Conservation (phyloP, 2,797 vertebrate genomes). For the Eleutherodactylus coqui region DNA sequence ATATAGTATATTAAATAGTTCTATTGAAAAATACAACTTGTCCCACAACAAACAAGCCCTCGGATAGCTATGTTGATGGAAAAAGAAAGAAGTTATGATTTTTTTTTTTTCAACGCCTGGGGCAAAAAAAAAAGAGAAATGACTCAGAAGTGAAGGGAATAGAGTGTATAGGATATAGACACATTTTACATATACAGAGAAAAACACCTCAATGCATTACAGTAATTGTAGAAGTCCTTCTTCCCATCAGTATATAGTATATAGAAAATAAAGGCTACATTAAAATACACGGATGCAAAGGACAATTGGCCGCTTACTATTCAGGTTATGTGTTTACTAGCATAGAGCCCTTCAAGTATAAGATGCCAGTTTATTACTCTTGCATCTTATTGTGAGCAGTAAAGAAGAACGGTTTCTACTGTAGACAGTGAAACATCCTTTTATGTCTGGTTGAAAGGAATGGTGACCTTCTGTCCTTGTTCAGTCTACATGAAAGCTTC, state of each 20-base stretch:
- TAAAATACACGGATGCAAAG: not conserved
- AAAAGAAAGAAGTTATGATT: too few species aligned
- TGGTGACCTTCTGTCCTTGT: conserved; percentile 17
- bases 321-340: not conserved
- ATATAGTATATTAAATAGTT: too few species aligned
- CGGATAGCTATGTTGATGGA: too few species aligned
- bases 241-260: not conserved
- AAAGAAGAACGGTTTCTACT: not conserved
- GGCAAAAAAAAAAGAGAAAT: too few species aligned
- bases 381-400: not conserved
- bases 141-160: too few species aligned
- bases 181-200: not conserved
- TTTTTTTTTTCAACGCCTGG: too few species aligned
- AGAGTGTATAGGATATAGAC: not conserved
- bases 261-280: not conserved
- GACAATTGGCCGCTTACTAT: not conserved
- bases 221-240: not conserved
- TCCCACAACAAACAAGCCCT: too few species aligned
- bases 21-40: too few species aligned
- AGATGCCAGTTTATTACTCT: not conserved
- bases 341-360: not conserved
- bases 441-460: not conserved
- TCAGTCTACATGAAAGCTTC: not conserved
- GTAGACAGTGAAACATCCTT: not conserved
- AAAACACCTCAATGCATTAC: not conserved